These are phyloP conservation scores for Romanogobio albipinnatus DNA, from an alignment of 2,113 vertebrate genomes.

Conservation along the genomic window DNA sequence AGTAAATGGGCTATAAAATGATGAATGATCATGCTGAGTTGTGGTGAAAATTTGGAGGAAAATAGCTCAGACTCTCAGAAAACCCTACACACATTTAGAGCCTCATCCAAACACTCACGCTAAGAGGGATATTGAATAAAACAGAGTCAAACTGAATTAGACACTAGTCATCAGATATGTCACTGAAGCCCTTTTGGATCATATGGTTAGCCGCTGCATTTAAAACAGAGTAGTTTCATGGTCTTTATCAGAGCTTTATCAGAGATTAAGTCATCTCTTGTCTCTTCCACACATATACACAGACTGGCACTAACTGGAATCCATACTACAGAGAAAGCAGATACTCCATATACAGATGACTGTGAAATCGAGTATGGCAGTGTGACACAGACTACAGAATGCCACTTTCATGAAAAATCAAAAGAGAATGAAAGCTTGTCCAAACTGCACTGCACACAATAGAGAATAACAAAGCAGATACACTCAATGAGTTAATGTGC, in stretches of 20 bases:
- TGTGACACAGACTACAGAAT: background rate
- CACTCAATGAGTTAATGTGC: background rate
- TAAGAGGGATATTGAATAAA: background rate
- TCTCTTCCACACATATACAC: background rate
- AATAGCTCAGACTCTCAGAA: slow-evolving; percentile 33
- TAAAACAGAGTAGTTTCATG: background rate
- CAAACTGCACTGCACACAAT: background rate
- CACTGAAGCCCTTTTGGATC: background rate
- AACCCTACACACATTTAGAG: background rate
- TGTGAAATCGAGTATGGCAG: background rate
- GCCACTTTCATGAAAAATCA: background rate
- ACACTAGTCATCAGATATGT: background rate
- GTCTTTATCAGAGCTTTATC: background rate
- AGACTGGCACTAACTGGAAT: background rate
- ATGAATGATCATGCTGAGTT: slow-evolving; percentile 42
- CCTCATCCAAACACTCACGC: background rate
- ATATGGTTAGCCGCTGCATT: background rate
- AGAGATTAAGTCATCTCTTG: background rate
- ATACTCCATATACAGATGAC: background rate
- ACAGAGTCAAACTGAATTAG: background rate
- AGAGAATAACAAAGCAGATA: background rate
- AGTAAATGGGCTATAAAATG: slow-evolving; percentile 47
- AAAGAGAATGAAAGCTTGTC: background rate
- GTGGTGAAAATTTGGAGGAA: slow-evolving; percentile 12
- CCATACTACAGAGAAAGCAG: background rate